Conservation (phyloP, 2,113 vertebrate species). For the Sinocyclocheilus maitianheensis region DNA sequence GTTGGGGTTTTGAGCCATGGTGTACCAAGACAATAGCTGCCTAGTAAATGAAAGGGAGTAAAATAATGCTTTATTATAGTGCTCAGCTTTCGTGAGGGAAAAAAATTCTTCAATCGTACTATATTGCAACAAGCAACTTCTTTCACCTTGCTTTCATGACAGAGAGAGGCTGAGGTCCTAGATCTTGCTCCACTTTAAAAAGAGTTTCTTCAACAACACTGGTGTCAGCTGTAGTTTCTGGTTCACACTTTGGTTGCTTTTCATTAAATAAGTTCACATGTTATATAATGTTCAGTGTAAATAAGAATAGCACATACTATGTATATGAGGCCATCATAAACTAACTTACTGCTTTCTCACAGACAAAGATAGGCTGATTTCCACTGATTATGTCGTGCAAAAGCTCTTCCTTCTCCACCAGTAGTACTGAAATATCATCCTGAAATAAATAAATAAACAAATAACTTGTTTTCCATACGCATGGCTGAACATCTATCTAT, state of each 20-base stretch:
- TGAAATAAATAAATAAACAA: conserved; percentile 63
- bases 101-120: not conserved
- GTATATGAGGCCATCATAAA: not conserved
- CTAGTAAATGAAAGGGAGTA: conserved; percentile 66
- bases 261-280: conserved; percentile 31
- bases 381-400: conserved; percentile 74
- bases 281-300: not conserved
- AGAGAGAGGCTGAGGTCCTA: conserved; percentile 75
- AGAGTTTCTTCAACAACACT: conserved; percentile 54
- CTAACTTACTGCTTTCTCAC: conserved; percentile 83
- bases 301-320: not conserved
- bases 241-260: conserved; percentile 61
- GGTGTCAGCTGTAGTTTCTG: conserved; percentile 54
- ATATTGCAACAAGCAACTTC: not conserved
- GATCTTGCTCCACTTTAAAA: conserved; percentile 45
- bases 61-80: not conserved
- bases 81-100: too few species aligned
- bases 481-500: not conserved
- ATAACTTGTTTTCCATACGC: not conserved
- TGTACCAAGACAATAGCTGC: conserved; percentile 87
- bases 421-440: conserved; percentile 79
- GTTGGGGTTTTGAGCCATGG: conserved; percentile 85
- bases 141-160: conserved; percentile 86
- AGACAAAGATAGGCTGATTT: conserved; percentile 72
- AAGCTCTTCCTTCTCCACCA: conserved; percentile 67